Base-by-base conservation (phyloP, 2,113 vertebrate species). In the Uria lomvia region DNA sequence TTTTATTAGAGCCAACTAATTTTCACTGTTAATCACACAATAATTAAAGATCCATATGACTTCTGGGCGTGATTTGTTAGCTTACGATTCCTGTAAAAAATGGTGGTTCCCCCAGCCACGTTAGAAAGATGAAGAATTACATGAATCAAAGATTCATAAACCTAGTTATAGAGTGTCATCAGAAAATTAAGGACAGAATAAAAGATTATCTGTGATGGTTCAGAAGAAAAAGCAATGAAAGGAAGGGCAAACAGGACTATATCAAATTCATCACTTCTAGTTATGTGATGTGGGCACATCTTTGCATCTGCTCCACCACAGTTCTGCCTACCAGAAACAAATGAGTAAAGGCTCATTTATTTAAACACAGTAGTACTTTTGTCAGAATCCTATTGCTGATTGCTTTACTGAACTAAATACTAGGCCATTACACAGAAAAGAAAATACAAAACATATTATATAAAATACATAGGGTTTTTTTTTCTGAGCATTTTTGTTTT, bases 81-180 rank as follows among this genome's bases (percentile, higher is more conserved):
- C 75, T 77, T 86, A 67, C 19, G 38, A 70, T 70, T 63, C 55
- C 63, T 84, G 38, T 93, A 88, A 95, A 91, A 93, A 95, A 86
- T 88, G 52, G 82, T 67, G 36, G 45, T n/a, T 95, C 18, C 72
- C 85, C 65, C 43, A 94, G 42, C 78, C 82, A 92, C 47, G 55
- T 90, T 90, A 94, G 68, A 86, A 94, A 86, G 75, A 92, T 96
- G 95, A 97, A 95, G n/a, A 71, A 97, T 94, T 94, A 53, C 43
- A 45, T 38, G 83, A 94, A 97, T 97, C 80, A 97, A 97, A 97
- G 94, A 97, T 97, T 97, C 91, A 96, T 95, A 97, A 97, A 93
- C 86, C 92, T 96, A 97, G 92, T 95, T 96, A 96, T 92, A 36
- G 77, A 94, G 65, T 95, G 92, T 96, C 96, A 97, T 94, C 95